A percentile compares a stretch with the other conserved stretches of the same genome.
phyloP scores from a whole-genome alignment of 2,113 vertebrate species.

The cattle (Bos taurus) region DNA sequence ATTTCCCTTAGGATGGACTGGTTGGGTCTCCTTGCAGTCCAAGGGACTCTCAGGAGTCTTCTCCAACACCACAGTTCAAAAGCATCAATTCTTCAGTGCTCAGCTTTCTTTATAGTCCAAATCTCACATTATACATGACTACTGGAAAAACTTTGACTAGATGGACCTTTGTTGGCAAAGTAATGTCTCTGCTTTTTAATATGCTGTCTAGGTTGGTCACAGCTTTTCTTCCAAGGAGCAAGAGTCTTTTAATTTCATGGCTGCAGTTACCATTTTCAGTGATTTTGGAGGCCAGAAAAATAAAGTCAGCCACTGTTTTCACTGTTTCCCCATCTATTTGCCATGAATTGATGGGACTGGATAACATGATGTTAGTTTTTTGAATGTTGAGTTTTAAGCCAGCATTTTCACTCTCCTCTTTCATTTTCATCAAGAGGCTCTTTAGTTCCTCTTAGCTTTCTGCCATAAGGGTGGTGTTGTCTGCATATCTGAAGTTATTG shows the following conservation, averaged over 20 bases:
- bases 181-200: not conserved
- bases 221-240: not conserved
- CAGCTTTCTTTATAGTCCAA: not conserved
- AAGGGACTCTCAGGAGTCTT: not conserved
- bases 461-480: not conserved
- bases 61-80: not conserved
- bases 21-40: not conserved
- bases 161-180: not conserved
- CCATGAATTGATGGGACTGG: no score
- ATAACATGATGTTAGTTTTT: no score
- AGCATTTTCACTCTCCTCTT: not conserved
- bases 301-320: no score
- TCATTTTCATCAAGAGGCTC: no score
- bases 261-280: not conserved
- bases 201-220: not conserved
- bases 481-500: not conserved
- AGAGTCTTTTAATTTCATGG: not conserved
- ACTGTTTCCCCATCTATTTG: no score
- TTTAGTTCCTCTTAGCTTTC: not conserved
- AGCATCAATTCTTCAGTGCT: not conserved
- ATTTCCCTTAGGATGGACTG: not conserved
- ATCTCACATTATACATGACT: not conserved
- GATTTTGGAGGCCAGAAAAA: not conserved
- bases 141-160: not conserved
- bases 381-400: no score